phyloP scores from a whole-genome alignment of 2,888 invertebrate genomes.

The Pandemis corylana region DNA sequence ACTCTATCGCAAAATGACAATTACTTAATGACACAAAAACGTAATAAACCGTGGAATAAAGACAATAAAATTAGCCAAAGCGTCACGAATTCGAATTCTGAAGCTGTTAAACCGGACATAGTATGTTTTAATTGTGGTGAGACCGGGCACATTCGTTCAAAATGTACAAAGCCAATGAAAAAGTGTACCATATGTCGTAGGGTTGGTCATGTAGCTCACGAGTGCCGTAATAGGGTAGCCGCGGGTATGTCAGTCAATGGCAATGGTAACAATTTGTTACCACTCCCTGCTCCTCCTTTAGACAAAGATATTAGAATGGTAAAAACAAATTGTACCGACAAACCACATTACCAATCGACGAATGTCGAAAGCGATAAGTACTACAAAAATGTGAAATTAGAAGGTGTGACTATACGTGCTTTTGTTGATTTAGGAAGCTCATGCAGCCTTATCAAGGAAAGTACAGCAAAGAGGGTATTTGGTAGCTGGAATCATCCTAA shows the following conservation, averaged over 20 bases:
- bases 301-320: no score
- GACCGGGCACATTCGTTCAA: neutral
- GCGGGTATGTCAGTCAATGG: no score
- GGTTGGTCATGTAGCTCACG: no score
- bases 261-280: no score
- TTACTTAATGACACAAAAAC: neutral
- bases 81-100: neutral
- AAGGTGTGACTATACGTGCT: neutral
- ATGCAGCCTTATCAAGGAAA: constrained; percentile 1
- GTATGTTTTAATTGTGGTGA: constrained; percentile 7
- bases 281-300: no score
- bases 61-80: neutral
- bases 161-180: constrained; percentile 2
- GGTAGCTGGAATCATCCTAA: neutral
- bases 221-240: no score
- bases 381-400: neutral
- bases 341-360: neutral
- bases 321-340: no score
- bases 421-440: constrained; percentile 14
- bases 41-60: constrained; percentile 1
- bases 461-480: neutral
- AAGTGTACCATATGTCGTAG: neutral
- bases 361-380: neutral
- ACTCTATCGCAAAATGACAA: constrained; percentile 5
- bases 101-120: neutral